These are phyloP conservation scores for Taurulus bubalis DNA, from an alignment of 2,113 vertebrate species.

Conservation along the genomic window DNA sequence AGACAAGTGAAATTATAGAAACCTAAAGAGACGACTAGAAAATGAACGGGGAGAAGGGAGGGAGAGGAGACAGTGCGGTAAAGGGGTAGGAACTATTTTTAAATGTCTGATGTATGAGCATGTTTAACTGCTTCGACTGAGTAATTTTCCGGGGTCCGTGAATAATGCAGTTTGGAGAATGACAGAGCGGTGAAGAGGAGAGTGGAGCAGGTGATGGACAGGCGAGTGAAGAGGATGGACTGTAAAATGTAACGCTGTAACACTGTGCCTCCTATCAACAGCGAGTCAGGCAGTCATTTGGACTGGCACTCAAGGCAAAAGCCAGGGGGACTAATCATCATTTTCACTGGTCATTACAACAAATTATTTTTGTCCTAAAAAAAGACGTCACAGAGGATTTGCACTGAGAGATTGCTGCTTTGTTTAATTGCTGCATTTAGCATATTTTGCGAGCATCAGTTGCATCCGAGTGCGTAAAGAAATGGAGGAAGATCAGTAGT, in stretches of 20 bases:
- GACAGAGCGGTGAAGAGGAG: conserved; percentile 23
- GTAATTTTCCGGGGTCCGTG: conserved; percentile 36
- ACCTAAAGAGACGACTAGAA: conserved; percentile 21
- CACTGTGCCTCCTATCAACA: conserved; percentile 11
- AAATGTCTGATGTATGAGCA: conserved; percentile 59
- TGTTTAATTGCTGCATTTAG: conserved; percentile 57
- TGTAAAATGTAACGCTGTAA: conserved; percentile 41
- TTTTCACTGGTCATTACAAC: conserved; percentile 55
- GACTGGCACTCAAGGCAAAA: conserved; percentile 29
- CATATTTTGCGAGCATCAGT: conserved; percentile 40
- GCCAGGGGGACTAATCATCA: conserved; percentile 41
- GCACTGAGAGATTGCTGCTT: conserved; percentile 41
- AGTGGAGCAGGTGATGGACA: conserved; percentile 55
- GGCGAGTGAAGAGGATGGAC: conserved; percentile 27
- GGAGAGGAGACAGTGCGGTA: conserved; percentile 4
- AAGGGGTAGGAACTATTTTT: conserved; percentile 55
- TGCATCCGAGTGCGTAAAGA: conserved; percentile 7
- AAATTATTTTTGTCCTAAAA: conserved; percentile 55
- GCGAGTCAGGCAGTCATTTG: conserved; percentile 9
- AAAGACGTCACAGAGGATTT: conserved; percentile 39
- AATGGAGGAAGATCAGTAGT: conserved; percentile 29
- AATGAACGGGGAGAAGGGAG: neutral
- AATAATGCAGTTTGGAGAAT: conserved; percentile 57
- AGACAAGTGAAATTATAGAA: conserved; percentile 60
- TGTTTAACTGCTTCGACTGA: conserved; percentile 59